These are phyloP conservation scores for Zaprionus kolodkinae DNA, from an alignment of 1,140 invertebrate genomes.

Conservation along the genomic window DNA sequence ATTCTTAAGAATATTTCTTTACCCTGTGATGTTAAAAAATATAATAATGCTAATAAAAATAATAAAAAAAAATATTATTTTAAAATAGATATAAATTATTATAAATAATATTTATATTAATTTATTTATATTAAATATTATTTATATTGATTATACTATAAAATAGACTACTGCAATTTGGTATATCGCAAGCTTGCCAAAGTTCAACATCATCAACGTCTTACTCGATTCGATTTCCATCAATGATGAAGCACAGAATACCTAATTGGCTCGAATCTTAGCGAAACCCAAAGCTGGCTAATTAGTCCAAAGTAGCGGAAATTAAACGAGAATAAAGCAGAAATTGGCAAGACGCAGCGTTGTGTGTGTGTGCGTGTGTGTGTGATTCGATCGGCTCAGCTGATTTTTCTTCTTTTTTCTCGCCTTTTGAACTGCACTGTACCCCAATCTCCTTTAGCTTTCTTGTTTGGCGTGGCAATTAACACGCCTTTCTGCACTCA, in stretches of 20 bases:
- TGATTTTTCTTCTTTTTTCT: neutral
- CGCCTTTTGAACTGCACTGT: neutral
- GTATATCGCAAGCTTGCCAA: neutral
- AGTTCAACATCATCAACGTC: neutral
- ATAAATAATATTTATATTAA: no score
- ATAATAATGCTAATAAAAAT: no score
- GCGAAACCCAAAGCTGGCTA: conserved; percentile 37
- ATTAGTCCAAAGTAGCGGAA: conserved; percentile 56
- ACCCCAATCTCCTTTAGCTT: conserved; percentile 35
- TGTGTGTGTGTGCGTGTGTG: neutral
- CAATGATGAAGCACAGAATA: neutral
- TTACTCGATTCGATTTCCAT: neutral
- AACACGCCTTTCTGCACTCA: conserved; percentile 56
- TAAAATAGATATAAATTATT: no score
- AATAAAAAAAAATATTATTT: no score
- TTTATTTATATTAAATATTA: no score
- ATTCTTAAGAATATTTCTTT: no score
- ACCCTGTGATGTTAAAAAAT: no score
- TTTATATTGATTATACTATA: no score
- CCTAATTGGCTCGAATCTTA: neutral
- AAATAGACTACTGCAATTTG: no score
- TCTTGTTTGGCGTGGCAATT: conserved; percentile 66
- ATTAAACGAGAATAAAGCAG: conserved; percentile 51
- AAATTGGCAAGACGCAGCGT: conserved; percentile 29
- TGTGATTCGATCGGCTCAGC: conserved; percentile 21